A percentile compares a stretch with the other conserved stretches of the same genome.
Evolutionary conservation across 2,113 vertebrate genomes (phyloP).

Genomic region (Scartelaos histophorus): DNA sequence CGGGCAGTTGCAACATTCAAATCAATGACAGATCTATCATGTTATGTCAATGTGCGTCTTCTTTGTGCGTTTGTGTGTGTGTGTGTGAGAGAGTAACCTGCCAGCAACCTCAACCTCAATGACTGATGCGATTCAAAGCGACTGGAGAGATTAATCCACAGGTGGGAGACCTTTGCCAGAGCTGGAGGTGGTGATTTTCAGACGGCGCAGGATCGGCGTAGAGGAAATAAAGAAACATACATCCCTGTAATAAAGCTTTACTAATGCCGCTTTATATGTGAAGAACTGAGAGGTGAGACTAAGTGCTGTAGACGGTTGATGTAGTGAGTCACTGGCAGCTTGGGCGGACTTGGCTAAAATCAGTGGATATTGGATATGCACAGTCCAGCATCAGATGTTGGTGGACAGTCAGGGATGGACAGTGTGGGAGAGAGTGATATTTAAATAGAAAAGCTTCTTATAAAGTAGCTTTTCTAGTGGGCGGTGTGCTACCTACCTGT

Average conservation of each 20-base stretch:
- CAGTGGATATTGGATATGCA: neutral
- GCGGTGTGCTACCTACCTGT: too few species aligned
- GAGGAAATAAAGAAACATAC: neutral
- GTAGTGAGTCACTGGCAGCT: neutral
- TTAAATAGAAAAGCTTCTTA: neutral
- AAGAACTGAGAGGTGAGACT: neutral
- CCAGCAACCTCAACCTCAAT: constrained; percentile 45
- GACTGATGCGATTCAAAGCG: constrained; percentile 67
- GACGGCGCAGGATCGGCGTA: neutral
- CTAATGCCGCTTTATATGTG: constrained; percentile 17
- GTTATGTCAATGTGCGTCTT: neutral
- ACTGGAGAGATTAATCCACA: constrained; percentile 59
- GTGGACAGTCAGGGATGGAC: neutral
- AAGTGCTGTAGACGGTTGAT: neutral
- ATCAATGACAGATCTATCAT: constrained; percentile 49
- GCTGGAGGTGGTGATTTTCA: constrained; percentile 4
- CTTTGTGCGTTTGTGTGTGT: neutral
- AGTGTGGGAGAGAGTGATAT: neutral
- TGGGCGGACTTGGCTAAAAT: neutral
- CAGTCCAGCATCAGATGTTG: constrained; percentile 1
- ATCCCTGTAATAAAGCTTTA: constrained; percentile 8
- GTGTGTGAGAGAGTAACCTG: constrained; percentile 26
- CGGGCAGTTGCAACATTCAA: constrained; percentile 30
- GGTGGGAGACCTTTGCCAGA: constrained; percentile 41
- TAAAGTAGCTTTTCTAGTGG: too few species aligned